Evolutionary conservation across 2,797 vertebrate species (phyloP), one percentile per base, ranked within the genome.

Genomic region (Pitangus sulphuratus): DNA sequence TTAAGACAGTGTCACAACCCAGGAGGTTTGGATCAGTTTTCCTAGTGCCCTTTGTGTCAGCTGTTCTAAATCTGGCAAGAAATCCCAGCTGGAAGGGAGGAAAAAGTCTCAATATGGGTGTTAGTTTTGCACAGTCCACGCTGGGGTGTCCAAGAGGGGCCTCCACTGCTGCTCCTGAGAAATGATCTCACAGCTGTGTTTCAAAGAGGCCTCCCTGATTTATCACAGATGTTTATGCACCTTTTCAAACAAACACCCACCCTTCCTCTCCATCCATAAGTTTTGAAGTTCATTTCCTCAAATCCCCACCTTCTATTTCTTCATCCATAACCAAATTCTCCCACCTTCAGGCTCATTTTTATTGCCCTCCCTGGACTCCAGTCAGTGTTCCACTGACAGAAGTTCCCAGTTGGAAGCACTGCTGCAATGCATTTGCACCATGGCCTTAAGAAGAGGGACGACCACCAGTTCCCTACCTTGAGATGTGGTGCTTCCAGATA

Each of bases 361-460:
- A 2, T 8, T 56, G 12, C 33, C 57, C 77, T 48, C 71, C 56
- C 68, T 80, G 62, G 70, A 37, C 47, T 33, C 71, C 68, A 57
- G 60, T 15, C 53, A 5, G 11, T 4, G 45, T 51, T 60, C 13
- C 65, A 47, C 84, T 40, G 68, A 75, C 77, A 68, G 1, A 57
- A 91, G 84, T 75, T 91, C 93, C 93, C 96, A 84, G 31, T 14
- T 77, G n/a, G 68, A 54, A 90, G 68, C 72, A 3, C 12, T 81
- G 28, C 1, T 18, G 84, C 40, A 16, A 31, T 16, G 57, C 82
- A 88, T 61, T 35, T 89, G 61, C 94, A 92, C 94, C 95, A 7
- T 10, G 76, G 89, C 95, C 92, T 95, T 89, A 71, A 0, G 33
- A 26, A 44, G 25, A 45, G 80, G 84, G 57, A 89, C 54, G 53